Base-by-base conservation (phyloP, 30 jellyfish, hydroid and myxozoan genomes). In the Aurelia aurita region DNA sequence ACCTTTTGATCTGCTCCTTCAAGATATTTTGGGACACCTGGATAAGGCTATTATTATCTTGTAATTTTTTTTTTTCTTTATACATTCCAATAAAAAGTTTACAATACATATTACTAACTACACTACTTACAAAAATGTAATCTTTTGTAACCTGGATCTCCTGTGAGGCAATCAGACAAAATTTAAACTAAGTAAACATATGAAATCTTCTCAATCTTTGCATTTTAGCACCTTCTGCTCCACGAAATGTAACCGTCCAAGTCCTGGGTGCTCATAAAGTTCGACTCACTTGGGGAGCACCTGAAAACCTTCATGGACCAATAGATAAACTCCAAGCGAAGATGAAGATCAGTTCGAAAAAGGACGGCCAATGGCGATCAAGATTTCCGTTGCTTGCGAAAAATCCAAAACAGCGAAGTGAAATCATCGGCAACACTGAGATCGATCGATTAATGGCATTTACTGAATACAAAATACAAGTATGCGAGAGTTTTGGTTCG, bases 171-270 rank as follows among this genome's bases (percentile, higher is more conserved):
- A n/a, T n/a, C n/a, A n/a, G n/a, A n/a, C n/a, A n/a, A n/a, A n/a
- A n/a, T n/a, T n/a, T n/a, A n/a, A n/a, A n/a, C n/a, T n/a, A n/a
- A n/a, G n/a, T 58, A 3, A 14, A 23, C 11, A 22, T 58, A 14
- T 65, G 23, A 8, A 65, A 22, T 31, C 8, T 65, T 65, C 65
- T 25, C 25, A 9, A 4, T 28, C 15, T 67, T 47, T 18, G 27
- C 60, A 76, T 71, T 86, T 27, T 67, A 93, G 98, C 97, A 2
- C 98, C 98, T 25, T 69, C 93, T 29, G 97, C 87, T 44, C 97
- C 98, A 19, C 57, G 90, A 20, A 70, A 81, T 68, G 69, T 93
- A 1, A 6, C 85, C 1, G 79, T 83, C 21, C 22, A 10, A 20
- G 82, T 86, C 13, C 49, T 64, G 35, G 79, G 75, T 58, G 87